Evolutionary conservation across 2,113 vertebrate genomes (phyloP).

Genomic region (Eolophus roseicapilla): DNA sequence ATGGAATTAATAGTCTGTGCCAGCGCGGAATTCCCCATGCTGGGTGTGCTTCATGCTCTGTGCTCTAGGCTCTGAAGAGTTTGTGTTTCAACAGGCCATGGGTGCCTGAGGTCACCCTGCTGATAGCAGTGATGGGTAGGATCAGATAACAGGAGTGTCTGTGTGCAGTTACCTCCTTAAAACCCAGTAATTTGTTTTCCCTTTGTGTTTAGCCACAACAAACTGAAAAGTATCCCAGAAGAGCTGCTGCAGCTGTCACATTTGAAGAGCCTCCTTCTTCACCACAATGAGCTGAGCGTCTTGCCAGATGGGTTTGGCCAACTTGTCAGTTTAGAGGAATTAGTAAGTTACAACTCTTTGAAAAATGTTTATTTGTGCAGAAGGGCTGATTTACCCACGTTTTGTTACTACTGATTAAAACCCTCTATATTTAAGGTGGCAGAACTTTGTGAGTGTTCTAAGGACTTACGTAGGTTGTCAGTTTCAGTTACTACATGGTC

Average conservation of each 20-base stretch:
- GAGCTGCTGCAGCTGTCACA: slow-evolving; percentile 80
- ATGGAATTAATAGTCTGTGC: not conserved
- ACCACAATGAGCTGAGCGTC: slow-evolving; percentile 84
- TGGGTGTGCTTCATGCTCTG: fast-evolving
- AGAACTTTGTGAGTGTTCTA: not conserved
- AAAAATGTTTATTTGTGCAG: not conserved
- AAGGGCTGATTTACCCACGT: not conserved
- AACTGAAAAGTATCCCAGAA: slow-evolving; percentile 80
- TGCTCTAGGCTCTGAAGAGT: not conserved
- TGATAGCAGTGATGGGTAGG: not conserved
- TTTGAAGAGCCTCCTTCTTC: slow-evolving; percentile 83
- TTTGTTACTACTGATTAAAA: not conserved
- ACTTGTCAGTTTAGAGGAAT: slow-evolving; percentile 82
- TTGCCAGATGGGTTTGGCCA: slow-evolving; percentile 84
- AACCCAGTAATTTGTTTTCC: not conserved
- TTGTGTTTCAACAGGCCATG: not conserved
- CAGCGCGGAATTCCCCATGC: not conserved
- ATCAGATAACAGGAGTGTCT: not conserved
- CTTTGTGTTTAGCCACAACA: slow-evolving; percentile 84
- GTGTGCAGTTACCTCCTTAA: not conserved
- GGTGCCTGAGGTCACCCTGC: not conserved
- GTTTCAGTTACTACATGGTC: not conserved
- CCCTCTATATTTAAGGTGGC: fast-evolving
- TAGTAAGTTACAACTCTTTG: slow-evolving; percentile 77
- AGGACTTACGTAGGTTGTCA: not conserved